Evolutionary conservation across 2,888 invertebrate species (phyloP), one percentile per base, ranked within the genome.

Genomic region (Rhagonycha fulva): DNA sequence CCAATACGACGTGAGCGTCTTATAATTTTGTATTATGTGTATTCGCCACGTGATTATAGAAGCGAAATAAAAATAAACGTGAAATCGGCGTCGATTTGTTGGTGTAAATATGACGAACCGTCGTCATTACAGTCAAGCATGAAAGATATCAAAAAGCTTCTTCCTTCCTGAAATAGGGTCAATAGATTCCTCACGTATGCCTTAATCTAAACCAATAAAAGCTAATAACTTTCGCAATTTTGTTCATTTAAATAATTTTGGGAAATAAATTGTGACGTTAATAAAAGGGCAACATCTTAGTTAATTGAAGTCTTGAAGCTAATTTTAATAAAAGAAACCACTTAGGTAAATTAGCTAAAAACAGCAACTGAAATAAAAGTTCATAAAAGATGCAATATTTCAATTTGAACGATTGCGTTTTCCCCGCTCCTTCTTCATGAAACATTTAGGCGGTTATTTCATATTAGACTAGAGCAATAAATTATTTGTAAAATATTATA

Each of bases 401-500:
- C 63, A 24, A 66, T 66, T 66, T 14, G 26, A 66, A 66, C 26
- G 26, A 66, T 66, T 66, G 63, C 63, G 12, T 66, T 26, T 62
- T 62, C 63, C 26, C 26, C 24, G 47, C 19, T 23, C 19, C 14
- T 24, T 26, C 26, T 26, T 66, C 19, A 66, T 66, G n/a, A 66
- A 66, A 66, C 19, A 66, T 66, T 66, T 66, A 66, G 26, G 24
- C 14, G 26, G n/a, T 66, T 66, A 66, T 66, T 66, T 66, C 26
- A 66, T 24, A 66, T 66, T 66, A 14, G 12, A 66, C 26, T 66
- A 66, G n/a, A 26, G 63, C 26, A 66, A 66, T 66, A 66, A 66
- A 66, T 66, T 66, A 66, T 66, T 66, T 66, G 47, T 66, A 66
- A 66, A 66, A 66, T 66, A 66, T 66, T 66, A 23, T 24, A 24